Evolutionary conservation across 2,888 invertebrate species (phyloP).

Genomic region (Ceramica pisi): DNA sequence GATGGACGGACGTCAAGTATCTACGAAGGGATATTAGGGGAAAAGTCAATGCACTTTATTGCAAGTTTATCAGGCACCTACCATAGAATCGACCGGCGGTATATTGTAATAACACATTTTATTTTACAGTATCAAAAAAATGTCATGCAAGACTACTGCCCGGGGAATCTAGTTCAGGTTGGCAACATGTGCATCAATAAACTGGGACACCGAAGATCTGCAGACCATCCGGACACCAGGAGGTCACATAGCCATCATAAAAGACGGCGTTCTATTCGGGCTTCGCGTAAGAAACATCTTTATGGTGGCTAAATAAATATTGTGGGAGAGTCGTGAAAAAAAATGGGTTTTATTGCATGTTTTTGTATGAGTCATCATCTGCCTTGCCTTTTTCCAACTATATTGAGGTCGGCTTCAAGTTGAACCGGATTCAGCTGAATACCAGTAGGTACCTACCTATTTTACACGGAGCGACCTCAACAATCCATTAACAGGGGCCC

Average conservation of each 20-base stretch:
- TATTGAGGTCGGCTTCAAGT: no score
- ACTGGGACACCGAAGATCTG: constrained; percentile 39
- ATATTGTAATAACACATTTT: no score
- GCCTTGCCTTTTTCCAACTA: no score
- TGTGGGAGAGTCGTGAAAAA: background rate
- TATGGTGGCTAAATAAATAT: constrained; percentile 9
- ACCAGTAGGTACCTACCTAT: no score
- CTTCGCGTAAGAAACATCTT: constrained; percentile 29
- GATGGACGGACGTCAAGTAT: no score
- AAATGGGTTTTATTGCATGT: background rate
- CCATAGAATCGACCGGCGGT: no score
- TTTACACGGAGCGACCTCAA: no score
- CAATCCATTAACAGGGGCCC: no score
- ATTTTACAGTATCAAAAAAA: constrained; percentile 72
- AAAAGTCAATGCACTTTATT: no score
- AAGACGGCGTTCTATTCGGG: background rate
- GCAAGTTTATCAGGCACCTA: no score
- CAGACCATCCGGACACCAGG: background rate
- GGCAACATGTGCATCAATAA: constrained; percentile 66
- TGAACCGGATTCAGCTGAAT: no score
- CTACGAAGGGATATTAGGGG: no score
- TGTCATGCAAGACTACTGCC: constrained; percentile 68
- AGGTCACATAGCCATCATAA: background rate
- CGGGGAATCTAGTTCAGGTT: constrained; percentile 55
- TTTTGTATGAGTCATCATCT: background rate